Base-by-base conservation (phyloP, 2,888 invertebrate species). In the Drosophila sordidapex region DNA sequence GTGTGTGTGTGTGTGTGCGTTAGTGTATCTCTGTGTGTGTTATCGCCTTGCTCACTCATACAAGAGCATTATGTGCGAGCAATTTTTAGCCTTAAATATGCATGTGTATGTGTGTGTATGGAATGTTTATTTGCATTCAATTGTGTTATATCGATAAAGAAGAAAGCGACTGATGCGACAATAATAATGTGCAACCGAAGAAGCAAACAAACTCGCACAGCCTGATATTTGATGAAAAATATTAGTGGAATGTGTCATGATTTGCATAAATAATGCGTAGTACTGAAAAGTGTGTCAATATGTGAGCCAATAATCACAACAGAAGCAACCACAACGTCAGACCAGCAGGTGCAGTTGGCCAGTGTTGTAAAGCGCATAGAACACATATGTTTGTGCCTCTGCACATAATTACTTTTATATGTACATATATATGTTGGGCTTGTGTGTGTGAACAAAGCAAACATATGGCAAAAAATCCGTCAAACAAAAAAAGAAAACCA, bases 261-360 rank as follows among this genome's bases (percentile, higher is more conserved):
- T 85, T 79, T 82, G 70, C 82, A 72, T 81, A 78, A 77, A 74
- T 77, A 73, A 65, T 77, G 72, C 74, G 66, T 76, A 72, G 83
- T 76, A 74, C 66, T 66, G 52, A 75, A 89, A 90, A 87, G 90
- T 85, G 84, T 85, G 84, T 85, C 84, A 90, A 74, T 72, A 77
- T 71, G 81, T 77, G 77, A 83, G 73, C 54, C 57, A 75, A 60
- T 62, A 49, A 57, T 48, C 67, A 57, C 56, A 57, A 57, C 57
- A 56, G 40, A n/a, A 52, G 13, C 35, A 53, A n/a, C 54, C 15
- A 8, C 21, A 54, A 77, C 46, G 68, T 77, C 52, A 58, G 77
- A 56, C 57, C 72, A 76, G 84, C 84, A 84, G 90, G 84, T 84
- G 84, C 77, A 84, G 81, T 60, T 77, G 58, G 61, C 57, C 61